These are phyloP conservation scores for Anguilla obscura DNA, from an alignment of 2,797 vertebrate species.

Conservation along the genomic window DNA sequence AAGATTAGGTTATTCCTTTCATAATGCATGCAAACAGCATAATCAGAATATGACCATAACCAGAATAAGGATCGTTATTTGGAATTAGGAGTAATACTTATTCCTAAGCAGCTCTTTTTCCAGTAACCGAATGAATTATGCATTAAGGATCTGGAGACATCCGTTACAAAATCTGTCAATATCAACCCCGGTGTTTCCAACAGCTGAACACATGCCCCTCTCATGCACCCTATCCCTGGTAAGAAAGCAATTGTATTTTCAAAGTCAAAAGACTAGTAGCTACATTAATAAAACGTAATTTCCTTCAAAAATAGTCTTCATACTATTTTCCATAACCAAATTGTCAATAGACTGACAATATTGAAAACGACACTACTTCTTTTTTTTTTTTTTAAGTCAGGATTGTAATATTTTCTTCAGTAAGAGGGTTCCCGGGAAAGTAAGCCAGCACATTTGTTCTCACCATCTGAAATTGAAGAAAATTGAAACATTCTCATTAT, in stretches of 20 bases:
- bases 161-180: conserved; percentile 22
- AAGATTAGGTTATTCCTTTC: too few relatives aligned
- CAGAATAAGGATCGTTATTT: too few relatives aligned
- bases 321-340: not conserved
- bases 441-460: not conserved
- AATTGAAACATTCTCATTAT: not conserved
- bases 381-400: not conserved
- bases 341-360: not conserved
- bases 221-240: not conserved
- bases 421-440: not conserved
- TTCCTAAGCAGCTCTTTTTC: not conserved
- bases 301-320: not conserved
- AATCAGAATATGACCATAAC: too few relatives aligned
- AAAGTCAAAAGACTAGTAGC: not conserved
- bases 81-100: not conserved
- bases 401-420: not conserved
- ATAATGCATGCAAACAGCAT: too few relatives aligned
- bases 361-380: not conserved
- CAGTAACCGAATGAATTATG: conserved; percentile 27
- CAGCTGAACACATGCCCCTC: not conserved
- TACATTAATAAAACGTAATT: not conserved
- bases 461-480: not conserved
- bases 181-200: not conserved
- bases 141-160: conserved; percentile 4
- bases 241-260: not conserved